Percentiles rank a stretch among this genome's conserved stretches.
Conservation (phyloP, 2,888 invertebrate species). For the Bugula neritina region DNA sequence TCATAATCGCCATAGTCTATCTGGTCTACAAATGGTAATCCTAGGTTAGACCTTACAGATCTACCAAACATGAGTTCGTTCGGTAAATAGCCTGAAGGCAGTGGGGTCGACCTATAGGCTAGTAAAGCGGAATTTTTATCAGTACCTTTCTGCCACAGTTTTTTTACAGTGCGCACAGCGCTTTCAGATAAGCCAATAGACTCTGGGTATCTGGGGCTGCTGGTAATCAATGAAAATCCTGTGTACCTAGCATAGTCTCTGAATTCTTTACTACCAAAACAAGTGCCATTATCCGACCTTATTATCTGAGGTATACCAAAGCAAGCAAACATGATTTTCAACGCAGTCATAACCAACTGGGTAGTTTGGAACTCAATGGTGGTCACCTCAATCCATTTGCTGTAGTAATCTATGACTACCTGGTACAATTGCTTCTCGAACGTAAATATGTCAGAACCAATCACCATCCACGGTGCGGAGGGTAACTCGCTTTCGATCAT, state of each 20-base stretch:
- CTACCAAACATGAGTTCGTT: no score
- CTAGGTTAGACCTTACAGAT: no score
- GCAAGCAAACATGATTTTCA: no score
- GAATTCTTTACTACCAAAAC: not conserved
- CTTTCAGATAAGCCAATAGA: not conserved
- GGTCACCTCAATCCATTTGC: not conserved
- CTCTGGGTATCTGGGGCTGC: not conserved
- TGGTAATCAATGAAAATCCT: not conserved
- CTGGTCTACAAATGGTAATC: no score
- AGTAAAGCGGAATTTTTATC: not conserved
- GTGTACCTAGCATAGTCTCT: not conserved
- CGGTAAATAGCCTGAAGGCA: no score
- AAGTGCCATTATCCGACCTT: not conserved
- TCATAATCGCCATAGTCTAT: no score
- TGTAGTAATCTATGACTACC: not conserved
- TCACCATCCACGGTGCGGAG: no score
- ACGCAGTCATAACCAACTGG: no score
- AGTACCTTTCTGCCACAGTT: not conserved
- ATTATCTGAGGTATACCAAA: not conserved
- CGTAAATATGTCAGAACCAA: not conserved
- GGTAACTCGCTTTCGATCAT: no score
- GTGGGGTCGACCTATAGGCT: not conserved
- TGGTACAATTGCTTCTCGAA: not conserved
- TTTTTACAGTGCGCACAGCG: not conserved
- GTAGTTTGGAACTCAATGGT: no score